These are phyloP conservation scores for Dallia pectoralis DNA, from an alignment of 2,797 vertebrate genomes.

Conservation along the genomic window DNA sequence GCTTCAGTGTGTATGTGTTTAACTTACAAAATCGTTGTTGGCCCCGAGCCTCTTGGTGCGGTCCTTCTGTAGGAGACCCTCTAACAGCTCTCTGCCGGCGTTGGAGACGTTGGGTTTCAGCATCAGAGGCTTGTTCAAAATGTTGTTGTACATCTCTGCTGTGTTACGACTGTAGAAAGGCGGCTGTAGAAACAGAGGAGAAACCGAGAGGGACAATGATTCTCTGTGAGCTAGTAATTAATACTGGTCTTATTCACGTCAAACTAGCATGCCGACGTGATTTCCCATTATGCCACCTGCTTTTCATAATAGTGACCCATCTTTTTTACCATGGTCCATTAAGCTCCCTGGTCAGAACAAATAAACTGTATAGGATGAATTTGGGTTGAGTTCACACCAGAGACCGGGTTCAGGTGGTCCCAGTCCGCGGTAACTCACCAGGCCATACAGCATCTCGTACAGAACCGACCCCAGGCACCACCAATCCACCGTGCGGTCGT, in stretches of 20 bases:
- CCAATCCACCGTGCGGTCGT: constrained; percentile 82
- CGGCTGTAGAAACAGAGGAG: constrained; percentile 55
- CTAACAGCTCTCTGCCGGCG: constrained; percentile 72
- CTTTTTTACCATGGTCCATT: background rate
- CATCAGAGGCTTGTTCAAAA: constrained; percentile 74
- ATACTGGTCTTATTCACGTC: background rate
- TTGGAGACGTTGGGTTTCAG: constrained; percentile 82
- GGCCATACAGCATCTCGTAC: constrained; percentile 82
- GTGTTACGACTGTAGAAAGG: constrained; percentile 83
- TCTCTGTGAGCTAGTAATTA: background rate
- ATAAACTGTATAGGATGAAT: background rate
- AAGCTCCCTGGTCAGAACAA: background rate
- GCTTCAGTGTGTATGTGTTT: background rate
- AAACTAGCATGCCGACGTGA: background rate
- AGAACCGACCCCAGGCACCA: constrained; percentile 82
- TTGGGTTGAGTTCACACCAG: no score
- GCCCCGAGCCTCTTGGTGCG: constrained; percentile 72
- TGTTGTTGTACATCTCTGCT: constrained; percentile 83
- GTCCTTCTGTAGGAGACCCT: constrained; percentile 80
- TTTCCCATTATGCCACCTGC: background rate
- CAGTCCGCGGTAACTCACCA: constrained; percentile 60
- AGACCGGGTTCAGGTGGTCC: no score
- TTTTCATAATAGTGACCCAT: background rate
- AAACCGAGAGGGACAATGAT: background rate
- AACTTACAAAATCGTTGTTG: constrained; percentile 78